A percentile compares a stretch with the other conserved stretches of the same genome.
These are phyloP conservation scores for Urocolius indicus DNA, from an alignment of 2,113 vertebrate species.

Conservation along the genomic window DNA sequence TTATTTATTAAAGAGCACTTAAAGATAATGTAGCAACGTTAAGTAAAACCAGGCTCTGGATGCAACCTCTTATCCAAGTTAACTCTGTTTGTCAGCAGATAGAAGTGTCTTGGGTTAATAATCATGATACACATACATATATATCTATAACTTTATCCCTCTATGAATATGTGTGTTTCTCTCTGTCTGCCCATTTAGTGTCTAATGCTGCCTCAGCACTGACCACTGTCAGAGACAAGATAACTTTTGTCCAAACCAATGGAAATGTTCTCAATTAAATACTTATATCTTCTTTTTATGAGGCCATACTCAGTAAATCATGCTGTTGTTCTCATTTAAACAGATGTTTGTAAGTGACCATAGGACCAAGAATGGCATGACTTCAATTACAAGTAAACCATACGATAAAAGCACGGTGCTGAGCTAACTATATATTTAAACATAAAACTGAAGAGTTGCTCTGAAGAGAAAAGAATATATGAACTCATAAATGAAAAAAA, in stretches of 20 bases:
- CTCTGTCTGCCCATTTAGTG: background rate
- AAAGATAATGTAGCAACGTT: background rate
- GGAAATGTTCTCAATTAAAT: background rate
- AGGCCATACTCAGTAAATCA: background rate
- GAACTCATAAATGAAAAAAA: rapidly evolving
- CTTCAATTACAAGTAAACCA: background rate
- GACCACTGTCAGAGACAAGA: background rate
- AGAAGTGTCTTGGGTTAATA: background rate
- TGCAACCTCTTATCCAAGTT: background rate
- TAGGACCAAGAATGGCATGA: background rate
- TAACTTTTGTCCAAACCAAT: background rate
- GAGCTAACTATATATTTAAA: background rate
- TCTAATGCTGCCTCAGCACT: background rate
- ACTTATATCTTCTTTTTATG: background rate
- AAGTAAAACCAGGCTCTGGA: background rate
- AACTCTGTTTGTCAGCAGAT: background rate
- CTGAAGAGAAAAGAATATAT: background rate
- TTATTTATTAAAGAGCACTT: background rate
- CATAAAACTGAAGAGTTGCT: background rate
- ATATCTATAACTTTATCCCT: background rate
- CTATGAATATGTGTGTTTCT: background rate
- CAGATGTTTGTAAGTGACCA: background rate
- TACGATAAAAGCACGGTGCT: background rate
- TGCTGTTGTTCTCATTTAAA: background rate
- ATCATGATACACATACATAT: background rate